phyloP scores from a whole-genome alignment of 2,797 vertebrate species.

The Octomys mimax region DNA sequence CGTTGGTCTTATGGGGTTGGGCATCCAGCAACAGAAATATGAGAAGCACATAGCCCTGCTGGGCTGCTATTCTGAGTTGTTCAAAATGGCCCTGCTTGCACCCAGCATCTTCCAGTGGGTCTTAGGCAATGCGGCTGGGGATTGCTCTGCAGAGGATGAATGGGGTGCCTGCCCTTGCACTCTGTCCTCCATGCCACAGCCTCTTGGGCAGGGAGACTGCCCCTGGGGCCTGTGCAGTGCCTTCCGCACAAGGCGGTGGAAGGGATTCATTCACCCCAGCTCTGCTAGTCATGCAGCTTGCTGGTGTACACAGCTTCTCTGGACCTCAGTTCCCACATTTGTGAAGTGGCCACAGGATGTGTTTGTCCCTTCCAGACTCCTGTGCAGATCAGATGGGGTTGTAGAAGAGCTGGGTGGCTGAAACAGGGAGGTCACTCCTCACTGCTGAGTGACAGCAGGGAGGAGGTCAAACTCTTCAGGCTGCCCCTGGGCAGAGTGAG shows the following conservation, averaged over 20 bases:
- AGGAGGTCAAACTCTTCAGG: neutral
- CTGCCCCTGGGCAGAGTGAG: neutral
- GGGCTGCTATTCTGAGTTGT: neutral
- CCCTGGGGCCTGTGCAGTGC: neutral
- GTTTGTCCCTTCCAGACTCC: neutral
- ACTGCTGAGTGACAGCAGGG: neutral
- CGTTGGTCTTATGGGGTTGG: neutral
- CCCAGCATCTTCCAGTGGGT: neutral
- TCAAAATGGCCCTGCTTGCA: neutral
- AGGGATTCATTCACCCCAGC: neutral
- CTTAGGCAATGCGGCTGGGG: neutral
- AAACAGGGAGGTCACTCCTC: neutral
- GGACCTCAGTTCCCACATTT: conserved; percentile 6
- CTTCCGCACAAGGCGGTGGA: neutral
- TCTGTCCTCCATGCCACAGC: neutral
- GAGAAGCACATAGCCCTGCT: no score
- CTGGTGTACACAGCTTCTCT: neutral
- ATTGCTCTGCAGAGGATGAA: neutral
- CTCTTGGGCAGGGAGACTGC: neutral
- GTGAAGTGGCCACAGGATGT: neutral
- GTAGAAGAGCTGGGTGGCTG: neutral
- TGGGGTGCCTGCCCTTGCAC: neutral
- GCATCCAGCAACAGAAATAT: neutral
- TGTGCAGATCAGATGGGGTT: neutral
- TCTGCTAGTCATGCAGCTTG: neutral